Conservation (phyloP, 35 echinoderm and acorn worm species). For the Eucidaris tribuloides region DNA sequence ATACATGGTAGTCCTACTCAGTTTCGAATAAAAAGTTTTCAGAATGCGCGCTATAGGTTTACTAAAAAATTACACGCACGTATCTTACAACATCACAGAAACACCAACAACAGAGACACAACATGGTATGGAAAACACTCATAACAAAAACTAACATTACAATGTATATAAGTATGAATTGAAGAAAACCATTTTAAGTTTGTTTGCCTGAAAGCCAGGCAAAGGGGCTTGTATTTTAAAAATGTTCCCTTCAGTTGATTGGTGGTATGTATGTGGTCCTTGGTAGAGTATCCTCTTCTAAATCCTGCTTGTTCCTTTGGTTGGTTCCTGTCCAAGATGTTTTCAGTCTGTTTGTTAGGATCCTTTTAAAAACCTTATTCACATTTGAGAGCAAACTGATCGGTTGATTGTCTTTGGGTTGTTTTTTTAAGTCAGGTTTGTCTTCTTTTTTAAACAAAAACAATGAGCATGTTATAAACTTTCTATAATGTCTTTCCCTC, state of each 20-base stretch:
- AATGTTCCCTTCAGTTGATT: constrained; percentile 31
- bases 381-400: constrained; percentile 33
- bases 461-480: constrained; percentile 16
- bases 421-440: constrained; percentile 26
- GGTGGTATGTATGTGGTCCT: constrained; percentile 30
- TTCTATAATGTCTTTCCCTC: constrained; percentile 7
- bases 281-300: background rate
- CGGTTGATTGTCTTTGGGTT: constrained; percentile 8
- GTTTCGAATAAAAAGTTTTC: no score
- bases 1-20: no score
- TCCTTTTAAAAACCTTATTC: constrained; percentile 30
- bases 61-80: no score
- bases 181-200: no score
- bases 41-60: no score
- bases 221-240: background rate
- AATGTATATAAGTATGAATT: no score
- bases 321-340: constrained; percentile 12
- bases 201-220: constrained; percentile 13
- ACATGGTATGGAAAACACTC: no score
- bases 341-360: constrained; percentile 14
- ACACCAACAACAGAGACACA: no score
- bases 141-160: no score
- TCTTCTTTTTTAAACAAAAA: constrained; percentile 14
- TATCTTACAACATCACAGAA: no score
- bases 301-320: constrained; percentile 29